phyloP scores from a whole-genome alignment of 2,797 vertebrate species.

The Tympanoctomys barrerae region DNA sequence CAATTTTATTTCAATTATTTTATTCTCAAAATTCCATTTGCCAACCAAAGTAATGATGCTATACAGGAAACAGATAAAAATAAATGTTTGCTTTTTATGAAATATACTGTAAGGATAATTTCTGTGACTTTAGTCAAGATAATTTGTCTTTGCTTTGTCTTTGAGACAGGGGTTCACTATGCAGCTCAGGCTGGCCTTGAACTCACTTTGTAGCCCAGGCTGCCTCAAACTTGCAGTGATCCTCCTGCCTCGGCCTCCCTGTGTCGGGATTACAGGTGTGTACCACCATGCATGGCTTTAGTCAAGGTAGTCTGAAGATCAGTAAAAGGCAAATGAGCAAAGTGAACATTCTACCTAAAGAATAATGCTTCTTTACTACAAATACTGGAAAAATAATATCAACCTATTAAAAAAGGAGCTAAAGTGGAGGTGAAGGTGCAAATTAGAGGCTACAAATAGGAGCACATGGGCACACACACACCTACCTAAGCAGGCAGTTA shows the following conservation, averaged over 20 bases:
- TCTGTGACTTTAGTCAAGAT: slow-evolving; percentile 41
- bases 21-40: slow-evolving; percentile 53
- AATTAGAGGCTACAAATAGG: neutral
- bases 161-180: neutral
- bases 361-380: slow-evolving; percentile 39
- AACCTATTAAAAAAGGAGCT: slow-evolving; percentile 60
- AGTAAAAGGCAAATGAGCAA: slow-evolving; percentile 57
- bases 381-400: slow-evolving; percentile 26
- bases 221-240: neutral
- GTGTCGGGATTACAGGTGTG: neutral
- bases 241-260: neutral
- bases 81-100: slow-evolving; percentile 54
- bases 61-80: slow-evolving; percentile 33
- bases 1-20: slow-evolving; percentile 56
- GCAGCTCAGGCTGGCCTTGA: neutral
- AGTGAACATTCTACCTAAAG: slow-evolving; percentile 63
- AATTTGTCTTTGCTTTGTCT: neutral
- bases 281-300: neutral
- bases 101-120: slow-evolving; percentile 35
- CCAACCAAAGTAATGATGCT: slow-evolving; percentile 54
- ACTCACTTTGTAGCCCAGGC: neutral
- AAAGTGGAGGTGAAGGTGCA: slow-evolving; percentile 26
- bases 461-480: neutral
- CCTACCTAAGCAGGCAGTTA: neutral
- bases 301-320: slow-evolving; percentile 37